A percentile compares a stretch with the other conserved stretches of the same genome.
These are phyloP conservation scores for Rhinoderma darwinii DNA, from an alignment of 2,113 vertebrate species.

Conservation along the genomic window DNA sequence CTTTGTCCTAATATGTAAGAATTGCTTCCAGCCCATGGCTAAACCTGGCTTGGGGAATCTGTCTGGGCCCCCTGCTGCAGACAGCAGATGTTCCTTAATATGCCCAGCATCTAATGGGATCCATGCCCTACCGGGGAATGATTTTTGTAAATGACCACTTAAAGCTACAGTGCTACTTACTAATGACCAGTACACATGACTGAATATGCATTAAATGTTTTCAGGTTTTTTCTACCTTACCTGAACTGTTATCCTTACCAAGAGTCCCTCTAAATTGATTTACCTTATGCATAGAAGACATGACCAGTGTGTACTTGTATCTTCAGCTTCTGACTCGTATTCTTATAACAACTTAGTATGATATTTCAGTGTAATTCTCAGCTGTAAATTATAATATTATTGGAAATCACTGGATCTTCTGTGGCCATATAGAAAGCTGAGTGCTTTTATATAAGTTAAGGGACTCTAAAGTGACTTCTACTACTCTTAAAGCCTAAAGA, in stretches of 20 bases:
- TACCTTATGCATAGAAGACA: not conserved
- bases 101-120: slow-evolving; percentile 47
- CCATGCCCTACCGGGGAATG: slow-evolving; percentile 44
- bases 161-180: slow-evolving; percentile 38
- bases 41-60: slow-evolving; percentile 42
- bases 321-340: not conserved
- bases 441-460: too few species aligned
- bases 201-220: slow-evolving; percentile 6
- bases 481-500: too few species aligned
- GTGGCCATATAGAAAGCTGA: too few species aligned
- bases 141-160: slow-evolving; percentile 49
- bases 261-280: not conserved
- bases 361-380: not conserved
- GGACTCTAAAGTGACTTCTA: too few species aligned
- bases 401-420: not conserved
- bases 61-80: slow-evolving; percentile 56
- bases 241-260: not conserved
- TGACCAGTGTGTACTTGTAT: not conserved
- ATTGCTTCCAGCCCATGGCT: slow-evolving; percentile 44
- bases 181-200: slow-evolving; percentile 31
- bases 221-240: slow-evolving; percentile 3
- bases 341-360: not conserved
- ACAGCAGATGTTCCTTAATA: slow-evolving; percentile 56
- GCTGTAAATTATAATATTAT: not conserved
- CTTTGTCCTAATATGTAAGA: slow-evolving; percentile 52